Percentiles rank a stretch among this genome's conserved stretches.
These are phyloP conservation scores for Pyrgilauda ruficollis DNA, from an alignment of 2,113 vertebrate genomes.

Conservation along the genomic window DNA sequence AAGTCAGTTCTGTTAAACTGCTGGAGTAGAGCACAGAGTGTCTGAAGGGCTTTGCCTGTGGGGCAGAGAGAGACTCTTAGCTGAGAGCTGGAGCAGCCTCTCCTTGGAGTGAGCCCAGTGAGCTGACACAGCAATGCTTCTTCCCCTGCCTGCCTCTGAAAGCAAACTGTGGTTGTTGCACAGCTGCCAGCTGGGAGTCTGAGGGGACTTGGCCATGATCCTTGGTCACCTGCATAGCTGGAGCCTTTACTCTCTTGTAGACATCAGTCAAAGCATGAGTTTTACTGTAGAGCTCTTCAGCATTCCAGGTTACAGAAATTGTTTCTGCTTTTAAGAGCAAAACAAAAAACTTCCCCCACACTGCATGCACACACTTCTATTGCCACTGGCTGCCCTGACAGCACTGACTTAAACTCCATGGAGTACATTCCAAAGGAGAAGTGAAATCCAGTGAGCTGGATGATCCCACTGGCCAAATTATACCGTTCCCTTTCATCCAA, in stretches of 20 bases:
- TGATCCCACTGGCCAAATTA: neutral
- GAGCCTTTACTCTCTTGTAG: neutral
- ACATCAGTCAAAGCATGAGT: neutral
- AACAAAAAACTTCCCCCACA: rapidly evolving
- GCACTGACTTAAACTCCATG: neutral
- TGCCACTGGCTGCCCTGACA: neutral
- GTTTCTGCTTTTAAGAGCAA: neutral
- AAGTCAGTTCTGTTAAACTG: neutral
- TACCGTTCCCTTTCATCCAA: neutral
- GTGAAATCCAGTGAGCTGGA: neutral
- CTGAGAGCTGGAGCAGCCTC: neutral
- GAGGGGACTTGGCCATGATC: neutral
- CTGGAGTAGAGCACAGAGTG: neutral
- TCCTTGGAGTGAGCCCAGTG: neutral
- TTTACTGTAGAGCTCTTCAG: neutral
- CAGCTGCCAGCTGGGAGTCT: neutral
- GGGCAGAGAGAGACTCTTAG: neutral
- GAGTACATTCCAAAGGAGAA: neutral
- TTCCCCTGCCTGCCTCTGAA: neutral
- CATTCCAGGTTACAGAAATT: neutral
- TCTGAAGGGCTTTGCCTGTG: neutral
- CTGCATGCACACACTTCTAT: rapidly evolving
- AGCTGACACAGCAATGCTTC: slow-evolving; percentile 26
- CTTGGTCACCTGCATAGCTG: neutral
- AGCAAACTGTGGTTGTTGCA: neutral